phyloP scores from a whole-genome alignment of 2,797 vertebrate species.

The Xyrichtys novacula region DNA sequence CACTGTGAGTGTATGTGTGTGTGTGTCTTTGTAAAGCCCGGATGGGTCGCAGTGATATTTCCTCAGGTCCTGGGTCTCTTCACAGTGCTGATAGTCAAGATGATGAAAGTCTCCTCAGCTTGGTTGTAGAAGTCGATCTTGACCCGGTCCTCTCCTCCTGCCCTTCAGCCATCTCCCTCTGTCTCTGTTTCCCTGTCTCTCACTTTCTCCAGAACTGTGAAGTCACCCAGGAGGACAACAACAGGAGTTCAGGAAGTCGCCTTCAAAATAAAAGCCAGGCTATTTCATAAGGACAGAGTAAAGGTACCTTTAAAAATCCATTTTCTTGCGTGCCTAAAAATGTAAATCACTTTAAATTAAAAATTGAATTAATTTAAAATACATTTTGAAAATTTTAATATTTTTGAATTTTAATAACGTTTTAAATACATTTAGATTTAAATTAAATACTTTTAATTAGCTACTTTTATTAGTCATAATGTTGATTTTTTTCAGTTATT shows the following conservation, averaged over 20 bases:
- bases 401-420: too few relatives aligned
- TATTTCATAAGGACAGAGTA: too few relatives aligned
- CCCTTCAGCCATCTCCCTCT: conserved; percentile 64
- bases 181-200: conserved; percentile 29
- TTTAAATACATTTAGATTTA: too few relatives aligned
- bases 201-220: conserved; percentile 27
- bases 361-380: too few relatives aligned
- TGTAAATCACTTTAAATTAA: too few relatives aligned
- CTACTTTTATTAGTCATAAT: too few relatives aligned
- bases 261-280: conserved; percentile 69
- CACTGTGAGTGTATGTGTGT: background rate
- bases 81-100: conserved; percentile 17
- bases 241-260: background rate
- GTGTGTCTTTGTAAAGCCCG: conserved; percentile 38
- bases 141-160: conserved; percentile 54
- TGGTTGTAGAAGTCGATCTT: conserved; percentile 15
- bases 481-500: too few relatives aligned
- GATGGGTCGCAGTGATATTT: conserved; percentile 2
- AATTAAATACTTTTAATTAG: too few relatives aligned
- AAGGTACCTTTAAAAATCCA: too few relatives aligned
- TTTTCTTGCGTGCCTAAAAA: too few relatives aligned
- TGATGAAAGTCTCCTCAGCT: conserved; percentile 52
- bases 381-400: too few relatives aligned
- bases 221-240: background rate
- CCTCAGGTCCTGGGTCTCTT: background rate